Evolutionary conservation across 2,888 invertebrate genomes (phyloP).

Genomic region (Sialis fuliginosa): DNA sequence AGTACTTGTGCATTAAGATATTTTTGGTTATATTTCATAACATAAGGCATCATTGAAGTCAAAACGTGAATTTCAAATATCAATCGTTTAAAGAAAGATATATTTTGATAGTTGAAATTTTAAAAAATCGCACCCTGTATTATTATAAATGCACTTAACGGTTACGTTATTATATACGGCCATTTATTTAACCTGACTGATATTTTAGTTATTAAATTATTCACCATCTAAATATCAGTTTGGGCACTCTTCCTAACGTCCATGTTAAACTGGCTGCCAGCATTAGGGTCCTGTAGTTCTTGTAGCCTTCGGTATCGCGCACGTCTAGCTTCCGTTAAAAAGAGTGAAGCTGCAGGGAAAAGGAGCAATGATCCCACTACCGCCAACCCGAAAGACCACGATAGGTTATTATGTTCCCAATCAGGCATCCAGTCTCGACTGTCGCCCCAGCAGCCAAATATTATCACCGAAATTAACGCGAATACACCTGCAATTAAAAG

Average conservation of each 20-base stretch:
- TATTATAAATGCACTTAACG: too few species aligned
- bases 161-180: too few species aligned
- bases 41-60: too few species aligned
- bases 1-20: too few species aligned
- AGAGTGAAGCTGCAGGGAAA: slow-evolving; percentile 61
- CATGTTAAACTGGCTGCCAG: slow-evolving; percentile 35
- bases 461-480: slow-evolving; percentile 66
- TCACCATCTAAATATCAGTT: slow-evolving; percentile 44
- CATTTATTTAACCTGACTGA: too few species aligned
- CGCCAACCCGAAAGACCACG: slow-evolving; percentile 85
- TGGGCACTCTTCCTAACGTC: slow-evolving; percentile 43
- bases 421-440: slow-evolving; percentile 91
- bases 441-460: slow-evolving; percentile 82
- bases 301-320: slow-evolving; percentile 56
- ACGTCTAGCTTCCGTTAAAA: slow-evolving; percentile 66
- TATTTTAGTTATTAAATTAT: too few species aligned
- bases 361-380: slow-evolving; percentile 60
- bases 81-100: too few species aligned
- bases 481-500: slow-evolving; percentile 44
- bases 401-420: slow-evolving; percentile 87
- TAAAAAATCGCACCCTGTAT: too few species aligned
- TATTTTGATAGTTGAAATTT: too few species aligned
- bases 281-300: slow-evolving; percentile 45
- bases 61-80: too few species aligned
- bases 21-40: too few species aligned